Evolutionary conservation across 2,888 invertebrate genomes (phyloP).

Genomic region (Drosophila falleni): DNA sequence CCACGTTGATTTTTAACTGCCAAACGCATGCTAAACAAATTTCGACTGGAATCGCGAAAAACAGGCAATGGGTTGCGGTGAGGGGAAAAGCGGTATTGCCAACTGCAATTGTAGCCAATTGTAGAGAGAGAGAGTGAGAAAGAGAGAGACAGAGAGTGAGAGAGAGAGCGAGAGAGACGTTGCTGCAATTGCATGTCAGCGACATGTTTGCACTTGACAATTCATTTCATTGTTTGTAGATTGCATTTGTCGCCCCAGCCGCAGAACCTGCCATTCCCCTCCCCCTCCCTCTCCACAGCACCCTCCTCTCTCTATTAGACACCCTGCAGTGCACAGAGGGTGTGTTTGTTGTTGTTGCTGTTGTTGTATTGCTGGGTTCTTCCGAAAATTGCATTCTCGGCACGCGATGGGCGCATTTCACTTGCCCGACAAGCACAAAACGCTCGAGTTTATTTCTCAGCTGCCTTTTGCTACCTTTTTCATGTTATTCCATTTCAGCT

Average conservation of each 20-base stretch:
- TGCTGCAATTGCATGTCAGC: constrained; percentile 77
- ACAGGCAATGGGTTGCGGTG: constrained; percentile 31
- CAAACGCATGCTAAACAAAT: constrained; percentile 74
- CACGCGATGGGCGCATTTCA: constrained; percentile 78
- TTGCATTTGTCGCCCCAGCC: constrained; percentile 75
- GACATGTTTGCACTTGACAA: constrained; percentile 82
- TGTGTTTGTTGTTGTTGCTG: constrained; percentile 27
- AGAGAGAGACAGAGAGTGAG: background rate
- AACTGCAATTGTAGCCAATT: constrained; percentile 62
- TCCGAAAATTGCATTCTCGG: constrained; percentile 77
- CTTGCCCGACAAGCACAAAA: constrained; percentile 67
- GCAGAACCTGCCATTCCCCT: background rate
- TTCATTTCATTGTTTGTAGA: constrained; percentile 83
- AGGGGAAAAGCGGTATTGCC: background rate
- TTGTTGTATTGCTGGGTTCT: constrained; percentile 28
- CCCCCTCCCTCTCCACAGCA: too few relatives aligned
- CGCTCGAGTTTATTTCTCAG: constrained; percentile 75
- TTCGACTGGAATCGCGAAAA: constrained; percentile 47
- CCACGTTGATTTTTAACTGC: constrained; percentile 58
- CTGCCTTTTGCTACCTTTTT: constrained; percentile 76
- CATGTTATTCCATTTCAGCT: constrained; percentile 44
- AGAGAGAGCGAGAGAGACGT: background rate
- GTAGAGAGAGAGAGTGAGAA: constrained; percentile 46
- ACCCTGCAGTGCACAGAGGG: constrained; percentile 18
- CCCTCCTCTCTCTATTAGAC: constrained; percentile 9